Conservation (phyloP, 2,113 vertebrate species). For the Tichodroma muraria region DNA sequence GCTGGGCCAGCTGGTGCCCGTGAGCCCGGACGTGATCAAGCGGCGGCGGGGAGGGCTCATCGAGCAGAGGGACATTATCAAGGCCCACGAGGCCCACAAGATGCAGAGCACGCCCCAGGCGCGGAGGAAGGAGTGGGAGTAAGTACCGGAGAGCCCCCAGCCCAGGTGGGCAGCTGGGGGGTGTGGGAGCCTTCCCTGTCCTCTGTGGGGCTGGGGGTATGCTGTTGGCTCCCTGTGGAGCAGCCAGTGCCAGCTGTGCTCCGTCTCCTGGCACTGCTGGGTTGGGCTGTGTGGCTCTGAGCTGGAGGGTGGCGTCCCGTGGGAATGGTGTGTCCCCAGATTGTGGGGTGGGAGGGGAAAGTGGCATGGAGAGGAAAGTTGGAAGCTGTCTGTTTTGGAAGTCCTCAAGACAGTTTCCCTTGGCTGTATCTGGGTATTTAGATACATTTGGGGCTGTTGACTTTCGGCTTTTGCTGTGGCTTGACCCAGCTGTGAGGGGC, state of each 20-base stretch:
- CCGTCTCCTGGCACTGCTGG: fast-evolving
- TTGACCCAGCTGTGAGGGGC: background rate
- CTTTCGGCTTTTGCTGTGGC: background rate
- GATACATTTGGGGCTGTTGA: fast-evolving
- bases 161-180: background rate
- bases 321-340: fast-evolving
- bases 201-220: background rate
- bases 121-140: slow-evolving; percentile 96
- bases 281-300: background rate
- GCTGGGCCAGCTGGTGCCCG: slow-evolving; percentile 68
- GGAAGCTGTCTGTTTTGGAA: background rate
- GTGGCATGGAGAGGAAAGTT: no score
- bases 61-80: slow-evolving; percentile 94
- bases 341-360: fast-evolving
- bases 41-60: slow-evolving; percentile 89
- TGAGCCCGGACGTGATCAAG: slow-evolving; percentile 90
- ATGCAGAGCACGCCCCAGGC: slow-evolving; percentile 97
- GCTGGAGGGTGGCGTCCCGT: background rate
- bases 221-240: fast-evolving
- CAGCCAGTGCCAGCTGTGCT: background rate
- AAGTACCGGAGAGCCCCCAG: slow-evolving; percentile 67
- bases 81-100: slow-evolving; percentile 94
- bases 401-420: background rate
- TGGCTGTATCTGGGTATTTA: background rate
- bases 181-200: fast-evolving